Evolutionary conservation across 2,888 invertebrate genomes (phyloP).

Genomic region (Oscheius myriophilus): DNA sequence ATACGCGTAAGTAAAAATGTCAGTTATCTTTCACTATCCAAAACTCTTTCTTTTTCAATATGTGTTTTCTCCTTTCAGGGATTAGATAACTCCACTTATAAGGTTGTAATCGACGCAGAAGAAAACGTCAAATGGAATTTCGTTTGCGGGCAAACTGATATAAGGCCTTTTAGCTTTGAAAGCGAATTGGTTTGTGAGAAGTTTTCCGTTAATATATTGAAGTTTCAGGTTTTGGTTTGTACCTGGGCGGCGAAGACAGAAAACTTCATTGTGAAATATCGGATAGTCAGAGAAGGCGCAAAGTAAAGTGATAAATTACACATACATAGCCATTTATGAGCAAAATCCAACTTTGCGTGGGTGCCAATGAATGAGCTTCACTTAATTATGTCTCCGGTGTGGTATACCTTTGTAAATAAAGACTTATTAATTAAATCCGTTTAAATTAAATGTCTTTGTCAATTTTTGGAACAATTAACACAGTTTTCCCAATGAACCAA

Average conservation of each 20-base stretch:
- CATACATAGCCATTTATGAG: no score
- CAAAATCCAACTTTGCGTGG: no score
- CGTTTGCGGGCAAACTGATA: conserved; percentile 9
- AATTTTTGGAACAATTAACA: no score
- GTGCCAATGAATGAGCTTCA: no score
- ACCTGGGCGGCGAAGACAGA: conserved; percentile 12
- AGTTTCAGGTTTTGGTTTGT: conserved; percentile 17
- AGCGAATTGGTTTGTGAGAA: conserved; percentile 10
- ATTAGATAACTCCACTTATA: conserved; percentile 13
- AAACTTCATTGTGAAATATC: conserved; percentile 4
- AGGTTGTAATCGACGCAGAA: conserved; percentile 1
- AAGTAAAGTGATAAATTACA: neutral
- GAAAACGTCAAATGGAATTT: conserved; percentile 25
- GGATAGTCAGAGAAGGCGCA: conserved; percentile 2
- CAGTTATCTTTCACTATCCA: neutral
- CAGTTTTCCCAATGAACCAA: no score
- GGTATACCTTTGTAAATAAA: no score
- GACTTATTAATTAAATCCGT: no score
- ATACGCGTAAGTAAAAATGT: conserved; percentile 14
- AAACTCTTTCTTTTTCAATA: neutral
- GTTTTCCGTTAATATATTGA: neutral
- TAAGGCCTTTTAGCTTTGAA: conserved; percentile 22
- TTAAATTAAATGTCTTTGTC: no score
- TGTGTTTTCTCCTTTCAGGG: conserved; percentile 2
- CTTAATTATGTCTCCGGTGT: no score